A percentile compares a stretch with the other conserved stretches of the same genome.
Conservation (phyloP, 2,888 invertebrate genomes). For the Macrophya annulata region DNA sequence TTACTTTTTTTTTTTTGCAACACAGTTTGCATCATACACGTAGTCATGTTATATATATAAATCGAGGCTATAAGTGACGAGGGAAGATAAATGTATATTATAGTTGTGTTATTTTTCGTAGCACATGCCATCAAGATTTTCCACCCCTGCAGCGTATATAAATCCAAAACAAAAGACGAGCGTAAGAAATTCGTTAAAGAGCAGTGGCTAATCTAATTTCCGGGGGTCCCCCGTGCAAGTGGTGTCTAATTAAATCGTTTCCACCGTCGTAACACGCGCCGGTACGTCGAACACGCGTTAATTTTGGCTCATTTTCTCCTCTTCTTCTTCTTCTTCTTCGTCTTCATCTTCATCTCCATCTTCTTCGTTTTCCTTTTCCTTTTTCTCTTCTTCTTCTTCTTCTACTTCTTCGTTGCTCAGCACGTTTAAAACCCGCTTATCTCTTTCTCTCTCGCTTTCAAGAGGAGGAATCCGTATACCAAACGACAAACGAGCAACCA, state of each 20-base stretch:
- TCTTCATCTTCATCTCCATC: background rate
- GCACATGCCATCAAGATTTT: background rate
- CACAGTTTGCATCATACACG: no score
- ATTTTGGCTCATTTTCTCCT: slow-evolving; percentile 31
- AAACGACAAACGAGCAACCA: background rate
- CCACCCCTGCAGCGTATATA: background rate
- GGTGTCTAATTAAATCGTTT: slow-evolving; percentile 52
- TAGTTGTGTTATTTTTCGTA: background rate
- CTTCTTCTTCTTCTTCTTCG: background rate
- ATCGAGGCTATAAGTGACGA: background rate
- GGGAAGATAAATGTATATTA: background rate
- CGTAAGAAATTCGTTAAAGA: slow-evolving; percentile 35
- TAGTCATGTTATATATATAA: no score
- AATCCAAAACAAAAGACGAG: slow-evolving; percentile 5
- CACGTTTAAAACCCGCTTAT: slow-evolving; percentile 14
- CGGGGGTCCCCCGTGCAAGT: slow-evolving; percentile 7
- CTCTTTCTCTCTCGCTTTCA: no score
- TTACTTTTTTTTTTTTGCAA: background rate
- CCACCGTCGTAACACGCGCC: slow-evolving; percentile 42
- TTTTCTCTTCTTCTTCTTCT: background rate
- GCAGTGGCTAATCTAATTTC: slow-evolving; percentile 47
- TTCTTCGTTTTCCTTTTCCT: background rate
- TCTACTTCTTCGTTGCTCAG: background rate
- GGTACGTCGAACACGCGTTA: slow-evolving; percentile 45
- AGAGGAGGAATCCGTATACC: background rate